Evolutionary conservation across 1,140 invertebrate genomes (phyloP).

Genomic region (Riptortus pedestris): DNA sequence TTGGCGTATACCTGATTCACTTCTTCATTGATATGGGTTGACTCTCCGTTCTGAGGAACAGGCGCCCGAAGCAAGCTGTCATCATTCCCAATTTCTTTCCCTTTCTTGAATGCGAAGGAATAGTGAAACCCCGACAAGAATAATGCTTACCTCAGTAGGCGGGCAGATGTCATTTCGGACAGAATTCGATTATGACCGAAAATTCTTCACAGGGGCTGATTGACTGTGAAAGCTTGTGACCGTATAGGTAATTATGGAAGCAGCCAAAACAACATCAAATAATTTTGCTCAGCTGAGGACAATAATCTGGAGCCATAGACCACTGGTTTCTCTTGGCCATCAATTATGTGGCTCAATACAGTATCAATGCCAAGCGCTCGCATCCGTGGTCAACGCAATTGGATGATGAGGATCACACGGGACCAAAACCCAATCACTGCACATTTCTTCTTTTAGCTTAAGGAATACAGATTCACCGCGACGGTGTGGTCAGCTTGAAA

Average conservation of each 20-base stretch:
- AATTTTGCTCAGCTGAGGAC: conserved; percentile 37
- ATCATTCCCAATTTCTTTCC: conserved; percentile 7
- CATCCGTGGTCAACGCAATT: conserved; percentile 40
- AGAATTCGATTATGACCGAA: background rate
- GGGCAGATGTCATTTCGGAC: conserved; percentile 2
- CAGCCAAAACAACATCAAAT: conserved; percentile 39
- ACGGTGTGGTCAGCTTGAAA: conserved; percentile 29
- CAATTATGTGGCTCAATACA: conserved; percentile 34
- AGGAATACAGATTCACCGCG: conserved; percentile 32
- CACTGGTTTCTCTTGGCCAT: conserved; percentile 37
- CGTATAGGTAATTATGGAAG: conserved; percentile 35
- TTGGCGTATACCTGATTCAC: background rate
- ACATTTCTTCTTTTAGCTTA: conserved; percentile 31
- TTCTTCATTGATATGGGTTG: background rate
- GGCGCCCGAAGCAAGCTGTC: background rate
- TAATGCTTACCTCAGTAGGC: background rate
- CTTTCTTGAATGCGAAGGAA: background rate
- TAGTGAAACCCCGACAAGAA: background rate
- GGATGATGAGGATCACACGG: conserved; percentile 40
- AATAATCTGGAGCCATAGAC: conserved; percentile 39
- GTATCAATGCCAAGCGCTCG: conserved; percentile 34
- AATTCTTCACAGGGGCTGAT: conserved; percentile 18
- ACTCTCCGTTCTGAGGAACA: background rate
- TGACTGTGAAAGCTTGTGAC: conserved; percentile 22
- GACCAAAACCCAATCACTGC: conserved; percentile 31